Base-by-base conservation (phyloP, 2,888 invertebrate species). In the Leptothorax acervorum region DNA sequence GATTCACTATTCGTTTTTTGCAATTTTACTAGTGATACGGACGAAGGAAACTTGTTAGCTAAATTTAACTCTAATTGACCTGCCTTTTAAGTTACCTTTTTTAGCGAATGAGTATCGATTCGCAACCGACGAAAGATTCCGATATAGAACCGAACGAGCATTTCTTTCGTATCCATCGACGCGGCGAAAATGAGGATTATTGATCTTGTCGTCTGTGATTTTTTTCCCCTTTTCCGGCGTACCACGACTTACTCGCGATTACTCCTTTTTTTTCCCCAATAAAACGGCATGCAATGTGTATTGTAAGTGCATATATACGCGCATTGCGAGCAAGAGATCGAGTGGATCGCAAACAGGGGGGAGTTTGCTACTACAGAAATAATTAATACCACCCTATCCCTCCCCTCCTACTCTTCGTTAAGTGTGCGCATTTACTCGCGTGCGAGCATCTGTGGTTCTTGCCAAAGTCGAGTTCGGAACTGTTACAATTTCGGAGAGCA, bases 341-440 rank as follows among this genome's bases (percentile, higher is more conserved):
- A 91, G 90, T 86, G 86, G 75, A 87, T 86, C 18, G 89, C 88
- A 91, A 91, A 91, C 87, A 91, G 82, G 15, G 28, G 74, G 28
- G 74, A 70, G 66, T 83, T 79, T 65, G 60, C 85, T 85, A 84
- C 89, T 87, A 68, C 81, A 85, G 87, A 85, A 88, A 91, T 91
- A 91, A 91, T 91, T 91, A 91, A 91, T 91, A 85, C 87, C 84
- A 68, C 76, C 65, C 85, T 84, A 51, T 53, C 18, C 23, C n/a
- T 11, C 18, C 62, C 63, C 73, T 71, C 60, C 53, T 42, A 9
- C 62, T 35, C 51, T 35, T 39, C 35, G 57, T 48, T 35, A 79
- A 68, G 66, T 76, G 53, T 55, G 55, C 75, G 62, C 79, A 83
- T 85, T 81, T 76, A 35, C 28, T 35, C n/a, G 60, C 23, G 55